Evolutionary conservation across 2,113 vertebrate species (phyloP).

Genomic region (Hippocampus guttulatus): DNA sequence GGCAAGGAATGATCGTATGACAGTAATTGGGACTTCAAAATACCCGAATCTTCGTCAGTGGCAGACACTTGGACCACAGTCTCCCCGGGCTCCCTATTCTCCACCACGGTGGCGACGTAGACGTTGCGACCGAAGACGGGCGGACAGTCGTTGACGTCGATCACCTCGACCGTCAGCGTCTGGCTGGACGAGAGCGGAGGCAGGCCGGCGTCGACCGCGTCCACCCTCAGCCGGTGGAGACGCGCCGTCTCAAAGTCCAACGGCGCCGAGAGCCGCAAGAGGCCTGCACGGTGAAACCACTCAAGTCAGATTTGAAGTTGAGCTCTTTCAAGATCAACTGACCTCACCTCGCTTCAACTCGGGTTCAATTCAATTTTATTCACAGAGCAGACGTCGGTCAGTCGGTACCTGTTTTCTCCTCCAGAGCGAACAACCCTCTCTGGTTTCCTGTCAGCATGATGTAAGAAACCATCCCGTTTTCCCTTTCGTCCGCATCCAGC

Average conservation of each 20-base stretch:
- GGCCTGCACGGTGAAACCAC: constrained; percentile 61
- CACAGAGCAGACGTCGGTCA: no score
- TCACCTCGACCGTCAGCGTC: constrained; percentile 77
- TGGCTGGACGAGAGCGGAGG: constrained; percentile 80
- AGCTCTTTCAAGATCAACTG: neutral
- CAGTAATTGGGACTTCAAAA: neutral
- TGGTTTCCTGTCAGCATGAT: constrained; percentile 79
- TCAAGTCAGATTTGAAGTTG: neutral
- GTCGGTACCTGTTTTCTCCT: constrained; percentile 78
- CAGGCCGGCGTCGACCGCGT: constrained; percentile 74
- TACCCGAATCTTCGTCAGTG: constrained; percentile 83
- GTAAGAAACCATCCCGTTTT: constrained; percentile 77
- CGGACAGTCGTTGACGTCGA: constrained; percentile 82
- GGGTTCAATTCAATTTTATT: no score
- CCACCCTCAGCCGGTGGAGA: constrained; percentile 71
- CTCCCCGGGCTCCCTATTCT: constrained; percentile 79
- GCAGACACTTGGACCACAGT: constrained; percentile 78
- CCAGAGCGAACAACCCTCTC: constrained; percentile 72
- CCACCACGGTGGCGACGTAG: constrained; percentile 75
- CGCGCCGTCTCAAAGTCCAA: constrained; percentile 79
- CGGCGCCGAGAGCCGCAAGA: constrained; percentile 70
- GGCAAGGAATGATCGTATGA: no score
- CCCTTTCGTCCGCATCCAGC: constrained; percentile 80
- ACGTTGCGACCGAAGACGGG: constrained; percentile 73
- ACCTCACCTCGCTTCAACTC: no score